Evolutionary conservation across 2,888 invertebrate species (phyloP).

Genomic region (Lycaena phlaeas): DNA sequence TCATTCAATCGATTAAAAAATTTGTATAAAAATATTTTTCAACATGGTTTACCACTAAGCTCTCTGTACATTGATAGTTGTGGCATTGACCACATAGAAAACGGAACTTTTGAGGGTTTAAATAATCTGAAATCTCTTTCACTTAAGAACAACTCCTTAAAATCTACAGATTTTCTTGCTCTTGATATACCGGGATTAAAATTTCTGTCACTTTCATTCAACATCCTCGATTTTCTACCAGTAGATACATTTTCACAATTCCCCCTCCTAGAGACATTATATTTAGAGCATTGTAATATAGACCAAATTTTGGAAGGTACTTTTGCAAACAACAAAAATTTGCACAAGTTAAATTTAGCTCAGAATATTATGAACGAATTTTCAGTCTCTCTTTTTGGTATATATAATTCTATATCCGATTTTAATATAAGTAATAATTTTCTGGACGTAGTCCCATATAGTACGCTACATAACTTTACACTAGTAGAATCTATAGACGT

Average conservation of each 20-base stretch:
- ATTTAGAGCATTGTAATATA: slow-evolving; percentile 80
- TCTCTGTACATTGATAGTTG: slow-evolving; percentile 83
- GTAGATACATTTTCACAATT: slow-evolving; percentile 81
- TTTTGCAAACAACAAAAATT: slow-evolving; percentile 82
- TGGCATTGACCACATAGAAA: slow-evolving; percentile 81
- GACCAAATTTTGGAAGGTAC: slow-evolving; percentile 78
- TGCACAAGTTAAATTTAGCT: slow-evolving; percentile 81
- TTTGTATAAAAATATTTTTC: slow-evolving; percentile 82
- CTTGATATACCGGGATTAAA: slow-evolving; percentile 84
- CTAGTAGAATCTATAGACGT: slow-evolving; percentile 81
- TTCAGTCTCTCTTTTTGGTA: slow-evolving; percentile 77
- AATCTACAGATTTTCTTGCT: slow-evolving; percentile 77
- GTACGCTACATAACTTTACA: slow-evolving; percentile 81
- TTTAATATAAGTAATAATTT: slow-evolving; percentile 82
- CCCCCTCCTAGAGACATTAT: slow-evolving; percentile 82
- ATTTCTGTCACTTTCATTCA: slow-evolving; percentile 80
- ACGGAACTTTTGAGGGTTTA: slow-evolving; percentile 81
- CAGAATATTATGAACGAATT: slow-evolving; percentile 79
- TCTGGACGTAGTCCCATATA: slow-evolving; percentile 84
- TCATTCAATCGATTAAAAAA: slow-evolving; percentile 83
- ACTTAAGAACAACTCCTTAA: slow-evolving; percentile 81
- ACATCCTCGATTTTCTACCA: slow-evolving; percentile 83
- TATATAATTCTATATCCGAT: slow-evolving; percentile 80
- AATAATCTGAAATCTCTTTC: slow-evolving; percentile 85
- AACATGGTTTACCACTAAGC: slow-evolving; percentile 82